These are phyloP conservation scores for Catharus minimus DNA, from an alignment of 2,113 vertebrate species.

Conservation along the genomic window DNA sequence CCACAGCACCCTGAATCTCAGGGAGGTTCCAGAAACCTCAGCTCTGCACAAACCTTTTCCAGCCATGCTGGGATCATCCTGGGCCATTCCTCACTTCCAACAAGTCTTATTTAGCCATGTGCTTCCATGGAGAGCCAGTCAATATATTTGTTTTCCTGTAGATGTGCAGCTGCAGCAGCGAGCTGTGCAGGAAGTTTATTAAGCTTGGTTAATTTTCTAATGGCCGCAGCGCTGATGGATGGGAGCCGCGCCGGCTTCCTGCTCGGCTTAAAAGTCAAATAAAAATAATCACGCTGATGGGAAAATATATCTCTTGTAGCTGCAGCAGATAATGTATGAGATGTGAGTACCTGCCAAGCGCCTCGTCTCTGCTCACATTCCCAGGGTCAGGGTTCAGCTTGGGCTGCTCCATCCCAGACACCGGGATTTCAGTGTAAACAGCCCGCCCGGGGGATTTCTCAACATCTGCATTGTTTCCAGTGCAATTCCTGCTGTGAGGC, in stretches of 20 bases:
- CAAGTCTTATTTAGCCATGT: background rate
- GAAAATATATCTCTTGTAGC: constrained; percentile 33
- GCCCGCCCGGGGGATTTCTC: rapidly evolving
- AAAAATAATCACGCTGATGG: constrained; percentile 39
- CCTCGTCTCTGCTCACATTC: background rate
- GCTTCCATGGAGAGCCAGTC: background rate
- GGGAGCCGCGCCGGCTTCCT: background rate
- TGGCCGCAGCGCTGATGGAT: constrained; percentile 24
- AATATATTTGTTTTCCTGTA: background rate
- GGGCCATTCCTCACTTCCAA: background rate
- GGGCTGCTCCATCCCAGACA: background rate
- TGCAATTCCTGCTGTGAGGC: rapidly evolving
- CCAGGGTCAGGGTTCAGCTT: background rate
- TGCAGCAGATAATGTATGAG: background rate
- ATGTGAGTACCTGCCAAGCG: background rate
- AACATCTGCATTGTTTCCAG: background rate
- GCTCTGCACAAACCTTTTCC: background rate
- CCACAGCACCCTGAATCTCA: rapidly evolving
- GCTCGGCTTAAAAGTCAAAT: constrained; percentile 29
- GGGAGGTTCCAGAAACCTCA: background rate
- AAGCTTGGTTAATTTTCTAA: constrained; percentile 57
- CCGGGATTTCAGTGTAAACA: background rate
- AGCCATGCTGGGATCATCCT: background rate
- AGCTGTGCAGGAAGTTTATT: constrained; percentile 26
- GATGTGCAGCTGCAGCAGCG: background rate